Conservation (phyloP, 2,888 invertebrate species). For the Lymantria dispar region DNA sequence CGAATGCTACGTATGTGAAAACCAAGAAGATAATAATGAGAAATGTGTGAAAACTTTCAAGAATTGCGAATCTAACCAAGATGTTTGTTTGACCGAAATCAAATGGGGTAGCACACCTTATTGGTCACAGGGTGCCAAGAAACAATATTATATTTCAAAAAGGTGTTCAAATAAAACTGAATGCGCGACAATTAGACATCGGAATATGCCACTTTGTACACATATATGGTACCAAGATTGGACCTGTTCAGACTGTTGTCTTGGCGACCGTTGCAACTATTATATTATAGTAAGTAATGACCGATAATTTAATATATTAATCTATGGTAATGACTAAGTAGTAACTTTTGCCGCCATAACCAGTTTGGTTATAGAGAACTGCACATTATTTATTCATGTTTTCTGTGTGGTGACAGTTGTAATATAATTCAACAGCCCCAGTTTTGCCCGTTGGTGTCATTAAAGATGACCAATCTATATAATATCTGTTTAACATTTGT, state of each 20-base stretch:
- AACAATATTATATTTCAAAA: constrained; percentile 96
- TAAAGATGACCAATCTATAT: too few species aligned
- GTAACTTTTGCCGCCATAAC: too few species aligned
- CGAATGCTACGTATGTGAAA: constrained; percentile 97
- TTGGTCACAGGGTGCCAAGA: constrained; percentile 95
- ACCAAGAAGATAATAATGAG: constrained; percentile 95
- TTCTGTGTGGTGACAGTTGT: too few species aligned
- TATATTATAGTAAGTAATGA: constrained; percentile 92
- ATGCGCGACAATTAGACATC: constrained; percentile 87
- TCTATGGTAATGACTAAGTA: too few species aligned
- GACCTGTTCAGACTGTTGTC: constrained; percentile 97
- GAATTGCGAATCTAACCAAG: constrained; percentile 93
- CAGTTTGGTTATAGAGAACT: too few species aligned
- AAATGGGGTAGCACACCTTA: constrained; percentile 98
- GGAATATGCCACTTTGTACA: constrained; percentile 90
- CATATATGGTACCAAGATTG: constrained; percentile 98
- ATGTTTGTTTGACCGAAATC: constrained; percentile 93
- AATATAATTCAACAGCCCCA: too few species aligned
- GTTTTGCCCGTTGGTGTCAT: too few species aligned
- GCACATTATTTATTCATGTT: too few species aligned
- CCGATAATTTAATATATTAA: too few species aligned
- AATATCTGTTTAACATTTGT: too few species aligned
- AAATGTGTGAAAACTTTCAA: constrained; percentile 96
- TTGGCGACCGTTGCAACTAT: constrained; percentile 97
- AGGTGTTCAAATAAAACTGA: constrained; percentile 91